Percentiles rank a stretch among this genome's conserved stretches.
phyloP scores from a whole-genome alignment of 1,140 invertebrate genomes.

The Zophobas atratus region DNA sequence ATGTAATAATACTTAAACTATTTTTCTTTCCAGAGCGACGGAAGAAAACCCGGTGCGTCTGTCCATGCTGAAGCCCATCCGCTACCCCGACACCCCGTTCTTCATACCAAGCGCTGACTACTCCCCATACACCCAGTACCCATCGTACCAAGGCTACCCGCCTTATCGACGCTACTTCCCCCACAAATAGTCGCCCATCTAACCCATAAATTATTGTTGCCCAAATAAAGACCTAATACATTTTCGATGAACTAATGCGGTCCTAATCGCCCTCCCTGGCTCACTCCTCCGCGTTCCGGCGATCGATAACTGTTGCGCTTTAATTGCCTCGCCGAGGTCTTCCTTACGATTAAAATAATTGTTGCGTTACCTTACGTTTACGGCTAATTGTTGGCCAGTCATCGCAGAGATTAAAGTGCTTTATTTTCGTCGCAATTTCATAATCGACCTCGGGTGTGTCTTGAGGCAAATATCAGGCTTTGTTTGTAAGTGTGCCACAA shows the following conservation, averaged over 20 bases:
- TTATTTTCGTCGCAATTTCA: no score
- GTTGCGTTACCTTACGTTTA: no score
- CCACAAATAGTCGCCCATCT: not conserved
- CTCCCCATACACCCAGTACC: not conserved
- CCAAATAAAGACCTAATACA: not conserved
- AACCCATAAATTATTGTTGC: not conserved
- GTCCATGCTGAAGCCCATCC: not conserved
- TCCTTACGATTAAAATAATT: no score
- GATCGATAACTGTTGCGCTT: no score
- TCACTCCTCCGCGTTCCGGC: no score
- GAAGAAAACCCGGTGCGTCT: not conserved
- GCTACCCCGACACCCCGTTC: not conserved
- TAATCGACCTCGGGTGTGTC: no score
- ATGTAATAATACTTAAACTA: not conserved
- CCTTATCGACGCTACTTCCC: not conserved
- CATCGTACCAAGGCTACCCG: not conserved
- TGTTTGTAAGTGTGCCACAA: no score
- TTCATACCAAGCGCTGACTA: not conserved
- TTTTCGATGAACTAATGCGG: not conserved
- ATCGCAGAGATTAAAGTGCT: no score
- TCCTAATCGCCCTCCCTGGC: no score
- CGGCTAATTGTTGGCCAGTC: no score
- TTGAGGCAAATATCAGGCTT: no score
- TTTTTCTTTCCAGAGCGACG: conserved; percentile 1
- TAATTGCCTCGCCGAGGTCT: no score